Conservation (phyloP, 1,140 invertebrate genomes). For the Polyergus mexicanus region DNA sequence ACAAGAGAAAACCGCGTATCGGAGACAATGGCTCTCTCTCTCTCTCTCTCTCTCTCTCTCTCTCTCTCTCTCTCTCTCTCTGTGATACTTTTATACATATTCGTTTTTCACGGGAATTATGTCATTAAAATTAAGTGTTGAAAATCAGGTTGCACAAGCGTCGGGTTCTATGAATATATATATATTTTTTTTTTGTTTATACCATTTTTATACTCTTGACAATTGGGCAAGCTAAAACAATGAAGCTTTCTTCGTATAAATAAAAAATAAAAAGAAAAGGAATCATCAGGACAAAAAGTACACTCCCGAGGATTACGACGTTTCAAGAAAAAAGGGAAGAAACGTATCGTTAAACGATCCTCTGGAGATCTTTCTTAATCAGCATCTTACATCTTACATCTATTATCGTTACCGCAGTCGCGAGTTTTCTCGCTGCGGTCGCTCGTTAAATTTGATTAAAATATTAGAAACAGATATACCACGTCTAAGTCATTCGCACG, state of each 20-base stretch:
- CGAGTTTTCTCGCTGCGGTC: conserved; percentile 64
- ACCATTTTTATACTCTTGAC: conserved; percentile 30
- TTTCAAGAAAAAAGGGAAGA: conserved; percentile 21
- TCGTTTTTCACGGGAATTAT: conserved; percentile 23
- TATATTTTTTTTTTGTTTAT: neutral
- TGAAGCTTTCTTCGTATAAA: neutral
- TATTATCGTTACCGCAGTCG: conserved; percentile 69
- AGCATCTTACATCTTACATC: conserved; percentile 72
- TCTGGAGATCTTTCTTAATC: conserved; percentile 45
- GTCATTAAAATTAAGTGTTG: conserved; percentile 38
- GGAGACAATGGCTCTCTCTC: conserved; percentile 35
- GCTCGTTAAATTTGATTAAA: conserved; percentile 76
- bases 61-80: conserved; percentile 21
- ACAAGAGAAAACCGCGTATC: neutral
- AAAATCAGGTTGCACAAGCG: conserved; percentile 7
- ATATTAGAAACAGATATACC: conserved; percentile 68
- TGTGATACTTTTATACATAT: conserved; percentile 48
- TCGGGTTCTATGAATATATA: conserved; percentile 5
- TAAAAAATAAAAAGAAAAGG: neutral
- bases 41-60: conserved; percentile 22
- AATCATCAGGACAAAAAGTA: conserved; percentile 68
- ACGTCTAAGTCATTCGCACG: conserved; percentile 41
- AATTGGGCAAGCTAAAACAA: conserved; percentile 33
- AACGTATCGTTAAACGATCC: conserved; percentile 19
- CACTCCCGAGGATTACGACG: neutral